These are phyloP conservation scores for Lycaena phlaeas DNA, from an alignment of 2,888 invertebrate species.

Conservation along the genomic window DNA sequence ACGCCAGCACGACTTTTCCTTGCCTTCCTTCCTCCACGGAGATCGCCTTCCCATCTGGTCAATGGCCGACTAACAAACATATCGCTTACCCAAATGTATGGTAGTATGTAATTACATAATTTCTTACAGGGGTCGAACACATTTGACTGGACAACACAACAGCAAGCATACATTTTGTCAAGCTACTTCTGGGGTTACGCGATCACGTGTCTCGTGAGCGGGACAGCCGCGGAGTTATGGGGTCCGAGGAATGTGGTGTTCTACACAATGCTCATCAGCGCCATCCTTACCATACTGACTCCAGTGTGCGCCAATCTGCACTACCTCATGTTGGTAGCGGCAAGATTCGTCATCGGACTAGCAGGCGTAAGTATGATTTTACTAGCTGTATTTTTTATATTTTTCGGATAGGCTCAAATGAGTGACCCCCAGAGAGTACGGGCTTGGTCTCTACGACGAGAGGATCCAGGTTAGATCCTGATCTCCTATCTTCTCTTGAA, in stretches of 20 bases:
- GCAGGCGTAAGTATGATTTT: slow-evolving; percentile 68
- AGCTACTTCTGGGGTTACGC: slow-evolving; percentile 74
- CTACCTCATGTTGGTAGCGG: slow-evolving; percentile 69
- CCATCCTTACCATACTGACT: slow-evolving; percentile 73
- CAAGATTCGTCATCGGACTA: slow-evolving; percentile 75
- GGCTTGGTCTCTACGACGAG: too few relatives aligned
- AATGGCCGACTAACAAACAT: too few relatives aligned
- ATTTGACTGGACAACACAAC: slow-evolving; percentile 72
- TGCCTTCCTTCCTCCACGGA: too few relatives aligned
- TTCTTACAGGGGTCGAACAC: slow-evolving; percentile 43
- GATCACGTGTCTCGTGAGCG: slow-evolving; percentile 75
- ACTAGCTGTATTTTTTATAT: not conserved
- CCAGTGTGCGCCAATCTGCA: slow-evolving; percentile 74
- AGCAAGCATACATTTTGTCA: slow-evolving; percentile 77
- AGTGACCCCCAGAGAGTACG: too few relatives aligned
- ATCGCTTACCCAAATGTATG: too few relatives aligned
- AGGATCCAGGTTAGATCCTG: too few relatives aligned
- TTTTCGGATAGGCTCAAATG: too few relatives aligned
- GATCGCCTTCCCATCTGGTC: too few relatives aligned
- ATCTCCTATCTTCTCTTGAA: too few relatives aligned
- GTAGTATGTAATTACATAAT: too few relatives aligned
- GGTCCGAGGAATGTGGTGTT: slow-evolving; percentile 75
- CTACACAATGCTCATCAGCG: slow-evolving; percentile 65
- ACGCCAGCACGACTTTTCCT: too few relatives aligned
- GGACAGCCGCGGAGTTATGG: slow-evolving; percentile 77